phyloP scores from a whole-genome alignment of 2,113 vertebrate species.

The Leptosomus discolor region DNA sequence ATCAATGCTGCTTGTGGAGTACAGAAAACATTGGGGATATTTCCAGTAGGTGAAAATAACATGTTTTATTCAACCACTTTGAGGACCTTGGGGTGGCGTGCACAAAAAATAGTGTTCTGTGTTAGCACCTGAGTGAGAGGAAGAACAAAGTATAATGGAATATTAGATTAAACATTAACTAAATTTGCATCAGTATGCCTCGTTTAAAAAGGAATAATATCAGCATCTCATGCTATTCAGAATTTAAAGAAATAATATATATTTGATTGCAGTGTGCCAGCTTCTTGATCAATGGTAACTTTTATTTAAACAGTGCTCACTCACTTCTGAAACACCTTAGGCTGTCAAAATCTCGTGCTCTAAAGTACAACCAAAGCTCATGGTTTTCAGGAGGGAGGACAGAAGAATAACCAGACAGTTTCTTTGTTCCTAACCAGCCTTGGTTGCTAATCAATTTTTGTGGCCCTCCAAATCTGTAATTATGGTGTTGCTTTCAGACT shows the following conservation, averaged over 20 bases:
- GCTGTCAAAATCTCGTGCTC: not conserved
- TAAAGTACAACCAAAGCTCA: not conserved
- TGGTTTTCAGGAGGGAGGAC: constrained; percentile 1
- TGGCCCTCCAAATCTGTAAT: constrained; percentile 53
- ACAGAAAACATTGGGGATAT: not conserved
- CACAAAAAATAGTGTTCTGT: not conserved
- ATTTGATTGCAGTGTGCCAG: not conserved
- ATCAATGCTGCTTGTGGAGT: not conserved
- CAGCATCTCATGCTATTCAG: not conserved
- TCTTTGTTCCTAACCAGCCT: constrained; percentile 14
- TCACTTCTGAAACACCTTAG: not conserved
- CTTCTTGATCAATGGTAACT: not conserved
- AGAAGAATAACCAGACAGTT: constrained; percentile 9
- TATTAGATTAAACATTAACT: not conserved
- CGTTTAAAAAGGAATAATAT: not conserved
- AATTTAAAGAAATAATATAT: not conserved
- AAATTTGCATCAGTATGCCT: not conserved
- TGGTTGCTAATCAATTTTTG: constrained; percentile 41
- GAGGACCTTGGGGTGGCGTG: not conserved
- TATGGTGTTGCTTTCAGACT: constrained; percentile 61
- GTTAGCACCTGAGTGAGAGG: not conserved
- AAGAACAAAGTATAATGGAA: not conserved
- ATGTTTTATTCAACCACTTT: constrained; percentile 18
- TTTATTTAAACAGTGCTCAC: not conserved
- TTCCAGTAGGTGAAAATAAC: constrained; percentile 23